phyloP scores from a whole-genome alignment of 2,113 vertebrate species.

The Turdus rufiventris region DNA sequence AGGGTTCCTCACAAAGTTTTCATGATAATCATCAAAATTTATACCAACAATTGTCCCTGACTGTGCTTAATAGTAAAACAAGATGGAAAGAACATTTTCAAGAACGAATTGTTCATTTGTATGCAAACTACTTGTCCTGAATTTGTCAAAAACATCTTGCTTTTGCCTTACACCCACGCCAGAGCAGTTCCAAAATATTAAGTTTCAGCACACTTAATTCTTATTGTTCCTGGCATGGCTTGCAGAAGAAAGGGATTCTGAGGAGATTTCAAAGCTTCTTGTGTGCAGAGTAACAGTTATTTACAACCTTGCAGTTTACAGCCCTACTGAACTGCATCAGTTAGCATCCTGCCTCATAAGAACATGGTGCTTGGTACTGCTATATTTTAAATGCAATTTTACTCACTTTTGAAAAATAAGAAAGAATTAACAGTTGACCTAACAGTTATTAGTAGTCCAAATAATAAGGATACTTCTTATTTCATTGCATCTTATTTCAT shows the following conservation, averaged over 20 bases:
- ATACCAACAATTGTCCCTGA: background rate
- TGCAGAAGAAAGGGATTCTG: background rate
- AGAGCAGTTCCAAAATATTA: background rate
- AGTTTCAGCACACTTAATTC: background rate
- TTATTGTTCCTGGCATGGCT: background rate
- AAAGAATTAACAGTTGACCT: background rate
- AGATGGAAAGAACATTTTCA: conserved; percentile 27
- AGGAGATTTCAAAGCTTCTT: background rate
- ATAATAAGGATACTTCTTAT: background rate
- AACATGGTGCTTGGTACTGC: background rate
- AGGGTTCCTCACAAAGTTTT: background rate
- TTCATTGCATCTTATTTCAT: background rate
- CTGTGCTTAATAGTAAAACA: background rate
- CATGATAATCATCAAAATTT: background rate
- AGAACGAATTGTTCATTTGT: conserved; percentile 38
- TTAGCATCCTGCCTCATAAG: background rate
- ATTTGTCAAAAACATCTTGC: background rate
- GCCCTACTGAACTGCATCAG: background rate
- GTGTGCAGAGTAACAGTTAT: background rate
- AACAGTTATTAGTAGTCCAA: background rate
- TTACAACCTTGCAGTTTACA: background rate
- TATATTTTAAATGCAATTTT: background rate
- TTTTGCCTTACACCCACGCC: background rate
- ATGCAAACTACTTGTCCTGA: conserved; percentile 10
- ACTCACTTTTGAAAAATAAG: background rate